Percentiles rank a stretch among this genome's conserved stretches.
phyloP scores from a whole-genome alignment of 1,140 invertebrate species.

The Geopemphigus sp. region DNA sequence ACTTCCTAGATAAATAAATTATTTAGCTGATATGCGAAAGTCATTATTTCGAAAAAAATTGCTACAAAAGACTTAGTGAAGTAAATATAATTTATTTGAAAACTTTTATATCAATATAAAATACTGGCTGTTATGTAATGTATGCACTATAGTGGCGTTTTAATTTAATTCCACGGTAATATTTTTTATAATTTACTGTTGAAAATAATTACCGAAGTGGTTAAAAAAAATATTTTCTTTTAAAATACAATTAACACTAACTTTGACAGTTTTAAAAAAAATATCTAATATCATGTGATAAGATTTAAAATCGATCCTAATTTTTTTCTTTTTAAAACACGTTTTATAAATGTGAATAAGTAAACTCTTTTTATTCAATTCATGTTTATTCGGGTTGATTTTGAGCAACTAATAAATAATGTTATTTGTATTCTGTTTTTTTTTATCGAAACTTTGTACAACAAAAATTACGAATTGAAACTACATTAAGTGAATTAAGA shows the following conservation, averaged over 20 bases:
- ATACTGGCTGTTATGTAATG: background rate
- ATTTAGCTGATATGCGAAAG: background rate
- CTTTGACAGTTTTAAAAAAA: background rate
- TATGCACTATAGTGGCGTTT: background rate
- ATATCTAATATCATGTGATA: background rate
- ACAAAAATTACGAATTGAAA: too few species aligned
- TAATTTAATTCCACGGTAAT: background rate
- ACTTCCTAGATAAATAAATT: background rate
- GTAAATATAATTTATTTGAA: conserved; percentile 19
- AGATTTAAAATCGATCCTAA: background rate
- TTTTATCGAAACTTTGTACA: too few species aligned
- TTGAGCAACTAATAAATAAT: too few species aligned
- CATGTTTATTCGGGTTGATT: too few species aligned
- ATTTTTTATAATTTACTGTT: background rate
- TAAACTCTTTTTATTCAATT: too few species aligned
- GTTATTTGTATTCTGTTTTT: too few species aligned
- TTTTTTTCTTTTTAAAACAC: too few species aligned
- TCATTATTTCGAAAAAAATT: background rate
- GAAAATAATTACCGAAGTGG: background rate
- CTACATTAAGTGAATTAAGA: too few species aligned
- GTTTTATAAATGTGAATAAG: too few species aligned
- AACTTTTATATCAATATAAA: background rate
- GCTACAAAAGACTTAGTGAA: background rate
- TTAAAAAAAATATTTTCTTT: background rate
- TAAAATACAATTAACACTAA: background rate